A percentile compares a stretch with the other conserved stretches of the same genome.
Evolutionary conservation across 2,113 vertebrate species (phyloP).

Genomic region (Thymallus thymallus): DNA sequence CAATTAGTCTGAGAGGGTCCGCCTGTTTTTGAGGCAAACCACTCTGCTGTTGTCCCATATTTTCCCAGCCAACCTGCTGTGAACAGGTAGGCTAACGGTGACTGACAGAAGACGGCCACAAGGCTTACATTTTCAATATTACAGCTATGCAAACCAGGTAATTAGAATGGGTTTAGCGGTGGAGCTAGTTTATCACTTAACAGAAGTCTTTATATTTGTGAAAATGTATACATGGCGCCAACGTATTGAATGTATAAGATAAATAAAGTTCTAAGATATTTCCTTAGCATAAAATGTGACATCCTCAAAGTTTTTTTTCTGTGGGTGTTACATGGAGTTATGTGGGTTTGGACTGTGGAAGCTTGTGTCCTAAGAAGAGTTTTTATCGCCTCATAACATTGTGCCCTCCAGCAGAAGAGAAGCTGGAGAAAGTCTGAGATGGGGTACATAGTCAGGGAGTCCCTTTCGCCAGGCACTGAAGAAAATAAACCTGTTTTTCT

Average conservation of each 20-base stretch:
- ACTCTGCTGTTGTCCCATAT: too few species aligned
- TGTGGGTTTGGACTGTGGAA: conserved; percentile 27
- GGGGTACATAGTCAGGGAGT: conserved; percentile 13
- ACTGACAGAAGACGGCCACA: background rate
- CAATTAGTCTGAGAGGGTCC: conserved; percentile 9
- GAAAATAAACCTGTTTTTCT: conserved; percentile 22
- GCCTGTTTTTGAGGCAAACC: background rate
- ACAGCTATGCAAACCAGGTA: background rate
- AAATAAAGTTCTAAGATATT: too few species aligned
- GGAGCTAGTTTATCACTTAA: too few species aligned
- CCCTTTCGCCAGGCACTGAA: conserved; percentile 26
- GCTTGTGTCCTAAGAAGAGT: conserved; percentile 26
- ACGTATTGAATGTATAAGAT: too few species aligned
- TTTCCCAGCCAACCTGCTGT: background rate
- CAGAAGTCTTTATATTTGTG: too few species aligned
- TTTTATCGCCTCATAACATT: conserved; percentile 49
- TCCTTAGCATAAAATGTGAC: too few species aligned
- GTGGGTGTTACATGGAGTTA: background rate
- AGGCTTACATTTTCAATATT: background rate
- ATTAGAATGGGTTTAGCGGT: background rate
- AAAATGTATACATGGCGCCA: too few species aligned
- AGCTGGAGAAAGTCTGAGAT: conserved; percentile 31
- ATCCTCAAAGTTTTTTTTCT: background rate
- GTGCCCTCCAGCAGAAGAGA: conserved; percentile 50
- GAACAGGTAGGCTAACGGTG: background rate